phyloP scores from a whole-genome alignment of 2,888 invertebrate genomes.

The Colostygia pectinataria region DNA sequence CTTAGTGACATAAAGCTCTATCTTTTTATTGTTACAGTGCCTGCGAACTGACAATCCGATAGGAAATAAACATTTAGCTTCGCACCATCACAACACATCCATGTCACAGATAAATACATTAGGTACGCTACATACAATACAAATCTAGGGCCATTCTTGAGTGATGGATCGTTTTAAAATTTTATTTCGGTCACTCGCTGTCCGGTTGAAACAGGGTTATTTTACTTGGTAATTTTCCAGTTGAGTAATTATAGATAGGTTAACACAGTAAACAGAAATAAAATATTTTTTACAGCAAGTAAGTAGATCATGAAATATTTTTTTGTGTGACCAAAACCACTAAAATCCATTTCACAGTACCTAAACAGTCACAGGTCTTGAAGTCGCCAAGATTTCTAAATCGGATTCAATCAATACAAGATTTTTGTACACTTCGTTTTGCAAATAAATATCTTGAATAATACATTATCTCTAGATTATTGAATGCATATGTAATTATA shows the following conservation, averaged over 20 bases:
- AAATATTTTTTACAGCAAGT: too few relatives aligned
- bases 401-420: conserved; percentile 11
- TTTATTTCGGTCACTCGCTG: conserved; percentile 8
- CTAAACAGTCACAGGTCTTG: conserved; percentile 9
- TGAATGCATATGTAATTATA: conserved; percentile 25
- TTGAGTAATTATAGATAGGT: too few relatives aligned
- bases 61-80: conserved; percentile 81
- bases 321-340: too few relatives aligned
- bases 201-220: not conserved
- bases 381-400: conserved; percentile 5
- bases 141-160: conserved; percentile 71
- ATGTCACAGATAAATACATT: conserved; percentile 35
- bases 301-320: too few relatives aligned
- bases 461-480: conserved; percentile 23
- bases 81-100: conserved; percentile 56
- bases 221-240: too few relatives aligned
- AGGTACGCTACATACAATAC: conserved; percentile 50
- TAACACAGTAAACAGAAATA: too few relatives aligned
- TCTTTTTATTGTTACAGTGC: conserved; percentile 84
- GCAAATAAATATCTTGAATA: conserved; percentile 22
- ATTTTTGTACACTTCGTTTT: conserved; percentile 23
- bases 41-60: conserved; percentile 82
- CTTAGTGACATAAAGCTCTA: conserved; percentile 84
- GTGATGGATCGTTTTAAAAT: conserved; percentile 49
- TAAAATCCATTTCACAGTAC: too few relatives aligned